These are phyloP conservation scores for Haliaeetus leucogaster DNA, from an alignment of 2,113 vertebrate genomes.

Conservation along the genomic window DNA sequence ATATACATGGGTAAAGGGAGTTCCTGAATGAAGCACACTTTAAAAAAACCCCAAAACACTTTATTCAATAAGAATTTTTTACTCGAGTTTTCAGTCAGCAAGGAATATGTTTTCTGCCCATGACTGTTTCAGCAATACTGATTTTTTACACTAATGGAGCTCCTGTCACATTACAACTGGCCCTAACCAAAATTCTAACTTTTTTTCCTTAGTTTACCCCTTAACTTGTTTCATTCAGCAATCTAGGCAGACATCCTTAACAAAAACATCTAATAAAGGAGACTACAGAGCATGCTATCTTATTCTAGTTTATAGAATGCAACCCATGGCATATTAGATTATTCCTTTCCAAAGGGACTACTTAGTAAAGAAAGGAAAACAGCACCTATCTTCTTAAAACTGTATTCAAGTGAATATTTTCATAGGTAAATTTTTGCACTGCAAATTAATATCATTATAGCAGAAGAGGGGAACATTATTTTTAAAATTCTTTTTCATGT, in stretches of 20 bases:
- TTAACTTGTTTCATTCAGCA: not conserved
- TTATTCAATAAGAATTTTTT: not conserved
- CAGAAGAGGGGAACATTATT: not conserved
- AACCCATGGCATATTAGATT: not conserved
- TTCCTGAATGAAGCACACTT: not conserved
- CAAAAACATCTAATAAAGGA: conserved; percentile 9
- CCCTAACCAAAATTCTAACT: not conserved
- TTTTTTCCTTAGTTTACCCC: not conserved
- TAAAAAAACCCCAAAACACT: not conserved
- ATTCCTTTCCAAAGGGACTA: not conserved
- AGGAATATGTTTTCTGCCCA: not conserved
- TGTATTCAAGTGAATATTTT: not conserved
- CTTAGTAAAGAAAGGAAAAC: not conserved
- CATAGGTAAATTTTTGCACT: not conserved
- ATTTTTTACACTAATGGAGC: not conserved
- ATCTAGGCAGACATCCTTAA: not conserved
- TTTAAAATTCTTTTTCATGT: not conserved
- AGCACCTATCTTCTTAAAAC: not conserved
- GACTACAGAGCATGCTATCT: conserved; percentile 38
- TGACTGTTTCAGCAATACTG: not conserved
- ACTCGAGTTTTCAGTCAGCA: not conserved
- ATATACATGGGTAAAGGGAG: not conserved
- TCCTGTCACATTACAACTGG: not conserved
- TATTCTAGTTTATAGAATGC: not conserved
- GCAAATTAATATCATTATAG: not conserved